These are phyloP conservation scores for Hirundo rustica DNA, from an alignment of 2,797 vertebrate species.

Conservation along the genomic window DNA sequence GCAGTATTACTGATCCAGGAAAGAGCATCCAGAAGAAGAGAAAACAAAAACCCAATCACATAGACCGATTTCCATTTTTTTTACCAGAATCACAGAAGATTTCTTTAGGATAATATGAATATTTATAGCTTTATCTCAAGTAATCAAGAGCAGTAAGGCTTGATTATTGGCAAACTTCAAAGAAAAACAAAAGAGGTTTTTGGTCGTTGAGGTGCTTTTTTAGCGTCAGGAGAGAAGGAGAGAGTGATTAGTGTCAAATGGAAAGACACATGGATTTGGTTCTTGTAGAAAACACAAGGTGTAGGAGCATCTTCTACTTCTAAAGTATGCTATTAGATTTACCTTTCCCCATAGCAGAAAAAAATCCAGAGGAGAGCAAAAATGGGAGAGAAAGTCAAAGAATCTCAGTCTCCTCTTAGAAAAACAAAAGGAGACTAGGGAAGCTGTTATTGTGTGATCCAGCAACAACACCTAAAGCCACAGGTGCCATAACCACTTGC, in stretches of 20 bases:
- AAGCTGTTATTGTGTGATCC: background rate
- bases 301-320: background rate
- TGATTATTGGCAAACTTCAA: background rate
- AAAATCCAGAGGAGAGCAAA: background rate
- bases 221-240: background rate
- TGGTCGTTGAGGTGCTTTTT: background rate
- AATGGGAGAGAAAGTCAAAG: background rate
- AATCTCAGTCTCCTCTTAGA: background rate
- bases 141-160: background rate
- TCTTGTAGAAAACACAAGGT: background rate
- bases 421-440: background rate
- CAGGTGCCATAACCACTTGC: background rate
- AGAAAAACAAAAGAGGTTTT: background rate
- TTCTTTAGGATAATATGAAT: background rate
- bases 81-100: background rate
- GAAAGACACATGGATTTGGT: background rate
- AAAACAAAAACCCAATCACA: background rate
- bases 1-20: background rate
- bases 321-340: background rate
- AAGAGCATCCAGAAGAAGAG: background rate
- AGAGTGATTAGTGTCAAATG: background rate
- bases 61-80: background rate
- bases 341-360: background rate
- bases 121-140: background rate
- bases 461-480: background rate